A percentile compares a stretch with the other conserved stretches of the same genome.
phyloP scores from a whole-genome alignment of 1,140 invertebrate species.

The Bathynomus jamesi region DNA sequence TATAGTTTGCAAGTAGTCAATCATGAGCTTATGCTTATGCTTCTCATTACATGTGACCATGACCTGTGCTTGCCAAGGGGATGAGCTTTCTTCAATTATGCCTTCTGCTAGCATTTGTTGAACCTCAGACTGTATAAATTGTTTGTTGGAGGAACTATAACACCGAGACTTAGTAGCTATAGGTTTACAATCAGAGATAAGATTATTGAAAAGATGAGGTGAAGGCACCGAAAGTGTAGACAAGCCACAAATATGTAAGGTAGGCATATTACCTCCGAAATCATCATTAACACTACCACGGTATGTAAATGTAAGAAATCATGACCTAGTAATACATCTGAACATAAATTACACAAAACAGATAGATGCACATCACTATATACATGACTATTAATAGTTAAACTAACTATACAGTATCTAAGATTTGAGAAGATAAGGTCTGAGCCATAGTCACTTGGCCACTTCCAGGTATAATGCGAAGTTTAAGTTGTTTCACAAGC shows the following conservation, averaged over 20 bases:
- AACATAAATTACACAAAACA: background rate
- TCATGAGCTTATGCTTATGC: constrained; percentile 10
- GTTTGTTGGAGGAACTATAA: background rate
- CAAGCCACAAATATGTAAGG: background rate
- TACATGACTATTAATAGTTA: background rate
- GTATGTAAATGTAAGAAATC: background rate
- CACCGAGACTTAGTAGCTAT: constrained; percentile 6
- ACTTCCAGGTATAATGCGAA: too few species aligned
- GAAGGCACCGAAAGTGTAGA: background rate
- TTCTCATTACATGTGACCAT: constrained; percentile 6
- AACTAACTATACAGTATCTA: background rate
- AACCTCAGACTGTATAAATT: constrained; percentile 4
- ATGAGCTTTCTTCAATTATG: constrained; percentile 19
- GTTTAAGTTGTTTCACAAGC: too few species aligned
- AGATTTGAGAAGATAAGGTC: background rate
- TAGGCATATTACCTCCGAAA: background rate
- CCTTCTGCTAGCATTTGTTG: background rate
- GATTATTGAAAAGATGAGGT: background rate
- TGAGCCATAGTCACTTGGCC: background rate
- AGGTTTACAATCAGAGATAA: constrained; percentile 2
- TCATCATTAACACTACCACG: background rate
- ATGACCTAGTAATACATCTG: background rate
- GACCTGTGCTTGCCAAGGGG: constrained; percentile 10
- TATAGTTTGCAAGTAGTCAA: constrained; percentile 27
- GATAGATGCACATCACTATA: background rate